Percentiles rank a stretch among this genome's conserved stretches.
Conservation (phyloP, 2,888 invertebrate species). For the Byasa hedistus region DNA sequence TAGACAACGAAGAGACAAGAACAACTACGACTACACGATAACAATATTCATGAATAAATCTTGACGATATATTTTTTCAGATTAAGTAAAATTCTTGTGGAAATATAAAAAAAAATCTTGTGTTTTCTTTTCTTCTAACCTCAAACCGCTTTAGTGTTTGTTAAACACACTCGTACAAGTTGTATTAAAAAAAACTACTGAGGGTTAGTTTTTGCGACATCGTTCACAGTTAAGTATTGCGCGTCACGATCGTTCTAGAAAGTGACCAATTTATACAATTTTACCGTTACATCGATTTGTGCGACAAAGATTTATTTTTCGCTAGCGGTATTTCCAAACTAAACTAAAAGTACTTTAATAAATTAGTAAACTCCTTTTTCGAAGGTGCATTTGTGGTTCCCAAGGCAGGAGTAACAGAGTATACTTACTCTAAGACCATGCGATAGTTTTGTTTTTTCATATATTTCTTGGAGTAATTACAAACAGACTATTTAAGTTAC, state of each 20-base stretch:
- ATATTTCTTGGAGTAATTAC: too few species aligned
- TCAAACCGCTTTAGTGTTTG: neutral
- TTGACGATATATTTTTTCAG: too few species aligned
- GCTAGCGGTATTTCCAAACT: neutral
- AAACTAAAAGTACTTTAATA: neutral
- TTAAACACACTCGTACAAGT: neutral
- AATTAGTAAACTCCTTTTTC: too few species aligned
- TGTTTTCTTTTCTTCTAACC: conserved; percentile 28
- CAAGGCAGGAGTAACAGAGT: too few species aligned
- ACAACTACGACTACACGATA: too few species aligned
- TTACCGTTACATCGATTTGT: neutral
- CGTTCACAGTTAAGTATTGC: neutral
- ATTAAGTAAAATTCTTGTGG: too few species aligned
- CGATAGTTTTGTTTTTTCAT: too few species aligned
- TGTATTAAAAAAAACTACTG: neutral
- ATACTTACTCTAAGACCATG: too few species aligned
- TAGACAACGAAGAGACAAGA: neutral
- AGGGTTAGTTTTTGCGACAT: neutral
- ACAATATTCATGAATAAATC: too few species aligned
- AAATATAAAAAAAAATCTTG: too few species aligned
- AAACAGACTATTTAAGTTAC: too few species aligned
- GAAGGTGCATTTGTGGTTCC: too few species aligned
- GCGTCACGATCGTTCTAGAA: neutral
- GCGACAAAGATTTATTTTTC: neutral
- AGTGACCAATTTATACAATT: neutral